phyloP scores from a whole-genome alignment of 2,888 invertebrate genomes.

The Deladenus siricidicola region DNA sequence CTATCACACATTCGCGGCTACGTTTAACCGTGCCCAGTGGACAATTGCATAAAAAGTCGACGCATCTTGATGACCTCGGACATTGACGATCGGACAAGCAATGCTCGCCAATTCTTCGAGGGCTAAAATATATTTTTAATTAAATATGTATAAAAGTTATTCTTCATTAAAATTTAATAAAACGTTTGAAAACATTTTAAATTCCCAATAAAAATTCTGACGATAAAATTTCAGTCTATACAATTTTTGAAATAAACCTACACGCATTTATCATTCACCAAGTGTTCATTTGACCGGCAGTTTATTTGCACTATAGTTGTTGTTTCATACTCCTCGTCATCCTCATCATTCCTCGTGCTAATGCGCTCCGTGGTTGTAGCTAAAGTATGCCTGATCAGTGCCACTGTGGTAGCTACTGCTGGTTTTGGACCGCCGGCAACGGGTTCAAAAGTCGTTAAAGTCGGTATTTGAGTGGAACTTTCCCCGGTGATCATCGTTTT shows the following conservation, averaged over 20 bases:
- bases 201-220: too few relatives aligned
- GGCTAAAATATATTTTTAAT: slow-evolving; percentile 24
- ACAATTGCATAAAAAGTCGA: slow-evolving; percentile 33
- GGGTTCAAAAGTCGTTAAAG: too few relatives aligned
- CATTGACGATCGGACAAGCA: slow-evolving; percentile 40
- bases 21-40: slow-evolving; percentile 16
- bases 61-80: slow-evolving; percentile 35
- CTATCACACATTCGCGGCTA: not conserved
- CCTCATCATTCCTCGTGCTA: too few relatives aligned
- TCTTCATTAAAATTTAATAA: slow-evolving; percentile 6
- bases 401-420: not conserved
- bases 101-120: slow-evolving; percentile 36
- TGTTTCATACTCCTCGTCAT: too few relatives aligned
- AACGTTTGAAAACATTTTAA: too few relatives aligned
- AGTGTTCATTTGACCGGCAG: slow-evolving; percentile 34
- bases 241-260: too few relatives aligned
- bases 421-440: not conserved
- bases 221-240: too few relatives aligned
- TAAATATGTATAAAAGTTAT: not conserved
- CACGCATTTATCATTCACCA: slow-evolving; percentile 39
- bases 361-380: too few relatives aligned
- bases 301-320: not conserved
- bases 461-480: too few relatives aligned
- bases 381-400: not conserved
- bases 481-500: too few relatives aligned